These are phyloP conservation scores for Balaeniceps rex DNA, from an alignment of 2,113 vertebrate species.

Conservation along the genomic window DNA sequence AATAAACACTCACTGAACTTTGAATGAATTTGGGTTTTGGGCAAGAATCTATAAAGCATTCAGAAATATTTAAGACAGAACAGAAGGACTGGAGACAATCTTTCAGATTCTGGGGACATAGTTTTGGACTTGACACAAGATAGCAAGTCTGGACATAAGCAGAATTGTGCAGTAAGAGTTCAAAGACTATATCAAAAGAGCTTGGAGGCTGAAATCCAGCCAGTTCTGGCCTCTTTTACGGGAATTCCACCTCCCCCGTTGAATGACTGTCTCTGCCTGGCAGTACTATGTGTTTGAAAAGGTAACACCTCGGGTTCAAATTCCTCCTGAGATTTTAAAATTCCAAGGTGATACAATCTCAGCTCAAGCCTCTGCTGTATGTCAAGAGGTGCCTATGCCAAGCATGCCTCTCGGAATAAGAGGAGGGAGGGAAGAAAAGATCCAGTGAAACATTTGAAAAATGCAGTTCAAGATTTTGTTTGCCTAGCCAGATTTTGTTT, in stretches of 20 bases:
- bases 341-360: slow-evolving; percentile 11
- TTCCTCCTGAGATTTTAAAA: slow-evolving; percentile 45
- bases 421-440: neutral
- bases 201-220: neutral
- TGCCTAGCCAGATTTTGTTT: neutral
- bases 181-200: neutral
- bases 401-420: neutral
- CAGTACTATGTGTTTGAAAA: neutral
- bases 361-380: slow-evolving; percentile 2
- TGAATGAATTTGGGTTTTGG: neutral
- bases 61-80: neutral
- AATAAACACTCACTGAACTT: neutral
- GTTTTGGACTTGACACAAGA: neutral
- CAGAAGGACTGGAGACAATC: neutral
- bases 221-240: neutral
- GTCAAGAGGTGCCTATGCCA: neutral
- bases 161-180: neutral
- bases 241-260: neutral
- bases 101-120: neutral
- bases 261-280: neutral
- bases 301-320: slow-evolving; percentile 6
- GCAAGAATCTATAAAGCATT: neutral
- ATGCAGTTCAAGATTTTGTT: neutral
- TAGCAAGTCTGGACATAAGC: neutral
- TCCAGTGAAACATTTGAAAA: neutral